Conservation (phyloP, 1,140 invertebrate species). For the Pissodes strobi region DNA sequence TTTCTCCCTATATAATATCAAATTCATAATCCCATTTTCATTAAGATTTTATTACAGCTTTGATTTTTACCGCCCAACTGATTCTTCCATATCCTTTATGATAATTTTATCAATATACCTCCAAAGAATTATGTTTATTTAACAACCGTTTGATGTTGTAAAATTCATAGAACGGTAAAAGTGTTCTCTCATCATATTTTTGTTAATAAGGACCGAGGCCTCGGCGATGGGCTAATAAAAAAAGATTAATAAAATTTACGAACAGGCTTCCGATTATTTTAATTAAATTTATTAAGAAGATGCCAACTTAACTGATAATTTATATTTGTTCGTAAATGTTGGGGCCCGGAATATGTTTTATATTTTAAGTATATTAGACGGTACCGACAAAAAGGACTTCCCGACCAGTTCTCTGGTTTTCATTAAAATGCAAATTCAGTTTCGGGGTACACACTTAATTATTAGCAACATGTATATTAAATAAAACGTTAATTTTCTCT, state of each 20-base stretch:
- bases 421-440: slow-evolving; percentile 2
- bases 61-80: not conserved
- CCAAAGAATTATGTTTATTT: slow-evolving; percentile 2
- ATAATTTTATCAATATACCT: not conserved
- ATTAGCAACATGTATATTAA: too few species aligned
- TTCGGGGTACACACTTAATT: too few species aligned
- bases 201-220: not conserved
- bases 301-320: too few species aligned
- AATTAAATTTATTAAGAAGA: too few species aligned
- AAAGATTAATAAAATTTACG: too few species aligned
- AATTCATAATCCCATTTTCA: too few species aligned
- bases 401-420: not conserved
- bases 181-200: slow-evolving; percentile 10
- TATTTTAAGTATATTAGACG: slow-evolving; percentile 14
- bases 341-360: slow-evolving; percentile 7
- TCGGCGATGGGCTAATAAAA: too few species aligned
- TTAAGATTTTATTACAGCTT: too few species aligned
- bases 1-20: too few species aligned
- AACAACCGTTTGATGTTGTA: slow-evolving; percentile 9
- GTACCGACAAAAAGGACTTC: not conserved
- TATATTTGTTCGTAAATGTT: not conserved
- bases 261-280: too few species aligned
- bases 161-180: slow-evolving; percentile 20
- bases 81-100: too few species aligned
- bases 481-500: too few species aligned